Conservation (phyloP, 2,113 vertebrate species). For the Gasterosteus aculeatus region DNA sequence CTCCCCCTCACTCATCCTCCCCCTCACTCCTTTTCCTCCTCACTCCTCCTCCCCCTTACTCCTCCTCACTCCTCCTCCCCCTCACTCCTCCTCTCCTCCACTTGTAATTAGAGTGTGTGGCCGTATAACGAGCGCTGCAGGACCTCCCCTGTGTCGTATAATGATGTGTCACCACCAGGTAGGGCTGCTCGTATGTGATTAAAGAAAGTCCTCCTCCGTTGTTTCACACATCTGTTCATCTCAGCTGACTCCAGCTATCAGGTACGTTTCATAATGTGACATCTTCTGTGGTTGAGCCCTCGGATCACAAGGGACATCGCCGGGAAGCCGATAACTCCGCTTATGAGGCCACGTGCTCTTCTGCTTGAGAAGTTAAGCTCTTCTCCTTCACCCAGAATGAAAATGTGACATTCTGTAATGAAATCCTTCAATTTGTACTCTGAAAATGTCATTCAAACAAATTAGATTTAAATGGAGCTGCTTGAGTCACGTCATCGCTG, state of each 20-base stretch:
- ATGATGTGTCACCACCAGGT: conserved; percentile 66
- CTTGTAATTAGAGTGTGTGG: conserved; percentile 54
- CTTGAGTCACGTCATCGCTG: conserved; percentile 43
- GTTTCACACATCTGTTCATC: neutral
- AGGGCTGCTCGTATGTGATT: conserved; percentile 38
- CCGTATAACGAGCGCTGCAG: conserved; percentile 62
- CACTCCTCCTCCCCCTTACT: too few species aligned
- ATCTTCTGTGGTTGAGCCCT: conserved; percentile 18
- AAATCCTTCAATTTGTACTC: conserved; percentile 56
- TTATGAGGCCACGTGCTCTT: conserved; percentile 49
- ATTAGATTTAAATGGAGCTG: conserved; percentile 65
- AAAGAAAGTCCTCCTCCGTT: conserved; percentile 9
- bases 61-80: too few species aligned
- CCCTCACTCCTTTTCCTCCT: too few species aligned
- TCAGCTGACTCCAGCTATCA: conserved; percentile 8
- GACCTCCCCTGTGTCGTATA: conserved; percentile 68
- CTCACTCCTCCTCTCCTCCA: neutral
- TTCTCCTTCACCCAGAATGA: conserved; percentile 46
- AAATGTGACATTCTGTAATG: conserved; percentile 58
- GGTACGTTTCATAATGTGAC: conserved; percentile 13
- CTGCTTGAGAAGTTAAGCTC: conserved; percentile 47
- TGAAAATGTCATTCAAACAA: conserved; percentile 68
- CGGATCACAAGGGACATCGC: conserved; percentile 38
- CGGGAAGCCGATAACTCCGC: conserved; percentile 43
- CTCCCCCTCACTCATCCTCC: too few species aligned